Evolutionary conservation across 2,888 invertebrate genomes (phyloP), one percentile per base, ranked within the genome.

Genomic region (Eudasyphora cyanicolor): DNA sequence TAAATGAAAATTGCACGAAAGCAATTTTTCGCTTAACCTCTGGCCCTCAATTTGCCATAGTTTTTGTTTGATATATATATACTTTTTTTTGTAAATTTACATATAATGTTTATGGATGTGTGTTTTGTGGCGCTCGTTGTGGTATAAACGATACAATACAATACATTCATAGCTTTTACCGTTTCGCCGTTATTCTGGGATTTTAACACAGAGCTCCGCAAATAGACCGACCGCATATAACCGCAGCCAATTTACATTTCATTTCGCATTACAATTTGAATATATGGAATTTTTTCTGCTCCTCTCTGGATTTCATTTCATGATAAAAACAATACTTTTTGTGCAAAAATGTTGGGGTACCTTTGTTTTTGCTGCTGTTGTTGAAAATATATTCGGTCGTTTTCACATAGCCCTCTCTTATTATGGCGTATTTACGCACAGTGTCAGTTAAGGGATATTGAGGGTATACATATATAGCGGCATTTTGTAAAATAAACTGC

Each of bases 91-190:
- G 38, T 67, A 38, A 21, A 67, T 67, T 67, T 67, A n/a, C 38
- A 67, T 67, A 42, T 42, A 42, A 42, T 64, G 24, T 67, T 67
- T 67, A 24, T 64, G 64, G 17, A 35, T 32, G 17, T 62, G 21
- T 21, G 62, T 32, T 17, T 45, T 51, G 51, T 51, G n/a, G 12
- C 57, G 60, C 54, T 24, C 19, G 21, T n/a, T n/a, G n/a, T n/a
- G n/a, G n/a, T n/a, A n/a, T n/a, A n/a, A n/a, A n/a, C n/a, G n/a
- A n/a, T n/a, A 4, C 5, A 8, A 10, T 54, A 27, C 24, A 10
- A 24, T 57, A 27, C 57, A 57, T 57, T 27, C 27, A n/a, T n/a
- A n/a, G n/a, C n/a, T n/a, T n/a, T n/a, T n/a, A n/a, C n/a, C n/a
- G 38, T 21, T 57, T 57, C 14, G 27, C 12, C 57, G n/a, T n/a